Conservation (phyloP, 2,888 invertebrate genomes). For the Leptopilina drosophilae region DNA sequence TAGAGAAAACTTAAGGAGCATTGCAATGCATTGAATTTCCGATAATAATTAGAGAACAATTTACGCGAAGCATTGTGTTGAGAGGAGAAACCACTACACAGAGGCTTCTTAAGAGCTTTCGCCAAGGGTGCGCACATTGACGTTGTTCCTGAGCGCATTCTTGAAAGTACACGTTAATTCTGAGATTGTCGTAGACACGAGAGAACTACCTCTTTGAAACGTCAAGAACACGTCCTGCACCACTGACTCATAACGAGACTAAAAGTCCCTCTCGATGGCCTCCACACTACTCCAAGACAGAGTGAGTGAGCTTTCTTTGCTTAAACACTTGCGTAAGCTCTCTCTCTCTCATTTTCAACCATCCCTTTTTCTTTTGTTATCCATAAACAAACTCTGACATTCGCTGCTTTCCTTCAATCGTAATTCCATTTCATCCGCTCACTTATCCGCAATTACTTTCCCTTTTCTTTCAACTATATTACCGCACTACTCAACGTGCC, state of each 20-base stretch:
- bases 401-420: neutral
- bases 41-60: constrained; percentile 63
- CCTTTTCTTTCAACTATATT: neutral
- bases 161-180: constrained; percentile 63
- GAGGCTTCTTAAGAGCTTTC: constrained; percentile 47
- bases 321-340: constrained; percentile 46
- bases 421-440: neutral
- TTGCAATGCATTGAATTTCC: constrained; percentile 58
- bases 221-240: constrained; percentile 61
- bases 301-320: constrained; percentile 5
- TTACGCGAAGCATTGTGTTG: constrained; percentile 60
- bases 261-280: constrained; percentile 53
- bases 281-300: neutral
- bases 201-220: constrained; percentile 58
- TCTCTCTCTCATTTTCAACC: constrained; percentile 42
- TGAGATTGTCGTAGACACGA: constrained; percentile 59
- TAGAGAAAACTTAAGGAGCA: constrained; percentile 47
- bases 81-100: constrained; percentile 45
- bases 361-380: neutral
- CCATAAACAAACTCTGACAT: constrained; percentile 16
- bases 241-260: constrained; percentile 53
- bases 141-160: constrained; percentile 56
- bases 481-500: too few species aligned
- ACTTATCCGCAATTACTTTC: neutral
- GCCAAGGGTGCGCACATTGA: constrained; percentile 58